A percentile compares a stretch with the other conserved stretches of the same genome.
Evolutionary conservation across 2,888 invertebrate species (phyloP).

Genomic region (Eristalis intricaria): DNA sequence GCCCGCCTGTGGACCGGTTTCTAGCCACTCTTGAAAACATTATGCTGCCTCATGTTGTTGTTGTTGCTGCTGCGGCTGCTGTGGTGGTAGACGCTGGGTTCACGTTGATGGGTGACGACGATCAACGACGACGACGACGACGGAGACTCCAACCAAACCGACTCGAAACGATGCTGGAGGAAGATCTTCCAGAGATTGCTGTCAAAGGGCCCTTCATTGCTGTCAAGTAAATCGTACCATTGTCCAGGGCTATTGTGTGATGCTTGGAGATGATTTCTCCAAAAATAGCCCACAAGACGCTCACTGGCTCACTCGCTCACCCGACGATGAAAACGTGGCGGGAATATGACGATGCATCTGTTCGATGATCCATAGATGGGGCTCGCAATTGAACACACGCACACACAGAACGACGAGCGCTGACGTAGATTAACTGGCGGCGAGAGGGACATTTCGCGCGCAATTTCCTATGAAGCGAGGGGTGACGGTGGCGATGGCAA

Average conservation of each 20-base stretch:
- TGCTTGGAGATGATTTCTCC: constrained; percentile 35
- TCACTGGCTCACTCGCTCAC: no score
- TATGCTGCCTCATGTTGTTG: constrained; percentile 4
- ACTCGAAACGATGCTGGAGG: constrained; percentile 31
- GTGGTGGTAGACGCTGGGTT: not conserved
- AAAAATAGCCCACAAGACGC: constrained; percentile 52
- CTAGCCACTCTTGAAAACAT: not conserved
- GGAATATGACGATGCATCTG: constrained; percentile 59
- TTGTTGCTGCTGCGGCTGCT: not conserved
- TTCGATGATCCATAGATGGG: constrained; percentile 48
- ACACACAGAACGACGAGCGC: not conserved
- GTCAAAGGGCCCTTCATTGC: constrained; percentile 61
- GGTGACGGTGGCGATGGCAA: not conserved
- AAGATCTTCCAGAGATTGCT: constrained; percentile 55
- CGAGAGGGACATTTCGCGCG: constrained; percentile 36
- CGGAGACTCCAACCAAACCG: not conserved
- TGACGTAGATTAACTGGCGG: constrained; percentile 24
- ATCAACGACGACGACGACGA: not conserved
- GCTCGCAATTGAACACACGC: not conserved
- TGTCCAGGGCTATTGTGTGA: constrained; percentile 13
- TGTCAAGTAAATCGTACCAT: constrained; percentile 59
- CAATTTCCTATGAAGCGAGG: constrained; percentile 26
- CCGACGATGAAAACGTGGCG: constrained; percentile 50
- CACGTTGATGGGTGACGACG: not conserved
- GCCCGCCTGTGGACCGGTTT: constrained; percentile 57